These are phyloP conservation scores for Hippocampus mohnikei DNA, from an alignment of 2,113 vertebrate genomes.

Conservation along the genomic window DNA sequence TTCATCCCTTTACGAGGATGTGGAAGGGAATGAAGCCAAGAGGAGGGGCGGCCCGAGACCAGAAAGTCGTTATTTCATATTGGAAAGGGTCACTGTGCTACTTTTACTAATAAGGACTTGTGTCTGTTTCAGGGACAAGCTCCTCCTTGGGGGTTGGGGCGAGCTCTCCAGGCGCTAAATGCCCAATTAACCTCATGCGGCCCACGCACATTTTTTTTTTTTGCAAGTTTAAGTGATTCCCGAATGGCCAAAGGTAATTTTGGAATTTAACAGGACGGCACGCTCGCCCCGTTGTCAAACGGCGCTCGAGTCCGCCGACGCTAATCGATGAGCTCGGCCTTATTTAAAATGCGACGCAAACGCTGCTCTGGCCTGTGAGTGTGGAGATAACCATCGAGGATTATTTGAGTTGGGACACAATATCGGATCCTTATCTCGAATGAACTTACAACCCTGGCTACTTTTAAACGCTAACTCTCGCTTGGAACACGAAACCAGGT, in stretches of 20 bases:
- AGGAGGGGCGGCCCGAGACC: slow-evolving; percentile 42
- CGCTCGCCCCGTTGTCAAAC: slow-evolving; percentile 62
- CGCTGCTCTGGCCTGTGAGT: not conserved
- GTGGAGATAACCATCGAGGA: not conserved
- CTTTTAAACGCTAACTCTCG: not conserved
- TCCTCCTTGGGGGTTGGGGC: slow-evolving; percentile 59
- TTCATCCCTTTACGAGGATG: slow-evolving; percentile 8
- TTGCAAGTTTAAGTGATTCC: slow-evolving; percentile 71
- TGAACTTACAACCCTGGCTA: not conserved
- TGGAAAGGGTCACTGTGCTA: slow-evolving; percentile 64
- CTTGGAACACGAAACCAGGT: not conserved
- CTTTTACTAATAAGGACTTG: slow-evolving; percentile 56
- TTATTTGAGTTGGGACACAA: not conserved
- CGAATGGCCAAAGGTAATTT: slow-evolving; percentile 68
- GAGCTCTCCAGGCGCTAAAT: slow-evolving; percentile 62
- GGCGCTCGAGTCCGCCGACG: slow-evolving; percentile 56
- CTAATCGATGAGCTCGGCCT: slow-evolving; percentile 66
- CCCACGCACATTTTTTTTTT: slow-evolving; percentile 60
- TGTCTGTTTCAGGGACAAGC: slow-evolving; percentile 62
- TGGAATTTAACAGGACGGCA: slow-evolving; percentile 66
- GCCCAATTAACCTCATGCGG: slow-evolving; percentile 73
- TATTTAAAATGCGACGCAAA: slow-evolving; percentile 46
- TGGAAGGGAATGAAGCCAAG: slow-evolving; percentile 35
- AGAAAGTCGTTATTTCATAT: slow-evolving; percentile 36
- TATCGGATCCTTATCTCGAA: not conserved